A percentile compares a stretch with the other conserved stretches of the same genome.
These are phyloP conservation scores for Petrocephalus microphthalmus DNA, from an alignment of 2,113 vertebrate species.

Conservation along the genomic window DNA sequence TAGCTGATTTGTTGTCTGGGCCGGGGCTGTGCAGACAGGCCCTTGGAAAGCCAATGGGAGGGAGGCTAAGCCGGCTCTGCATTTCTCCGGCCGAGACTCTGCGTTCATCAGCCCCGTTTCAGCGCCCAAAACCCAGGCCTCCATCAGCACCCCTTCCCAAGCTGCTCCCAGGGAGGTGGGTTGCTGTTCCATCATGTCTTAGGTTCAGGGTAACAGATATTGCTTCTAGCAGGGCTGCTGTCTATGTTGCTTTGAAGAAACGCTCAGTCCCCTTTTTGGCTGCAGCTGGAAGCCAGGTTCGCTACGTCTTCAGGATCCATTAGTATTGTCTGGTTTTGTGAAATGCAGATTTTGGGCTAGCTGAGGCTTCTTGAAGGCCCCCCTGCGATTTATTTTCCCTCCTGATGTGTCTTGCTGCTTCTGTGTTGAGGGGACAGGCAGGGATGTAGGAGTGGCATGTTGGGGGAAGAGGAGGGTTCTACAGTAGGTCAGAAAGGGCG, in stretches of 20 bases:
- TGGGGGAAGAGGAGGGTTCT: neutral
- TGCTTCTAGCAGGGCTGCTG: neutral
- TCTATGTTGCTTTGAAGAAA: neutral
- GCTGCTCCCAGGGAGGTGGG: constrained; percentile 90
- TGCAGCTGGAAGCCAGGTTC: neutral
- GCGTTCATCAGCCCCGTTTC: constrained; percentile 93
- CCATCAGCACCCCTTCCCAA: constrained; percentile 74
- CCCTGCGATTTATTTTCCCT: neutral
- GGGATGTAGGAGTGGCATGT: neutral
- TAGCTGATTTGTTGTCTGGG: neutral
- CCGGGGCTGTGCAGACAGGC: constrained; percentile 63
- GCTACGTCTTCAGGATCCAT: too few species aligned
- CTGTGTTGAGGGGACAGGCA: neutral
- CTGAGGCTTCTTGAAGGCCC: neutral
- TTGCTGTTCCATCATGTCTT: neutral
- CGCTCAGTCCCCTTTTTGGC: neutral
- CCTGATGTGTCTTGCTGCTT: neutral
- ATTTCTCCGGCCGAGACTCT: constrained; percentile 85
- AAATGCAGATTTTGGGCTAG: neutral
- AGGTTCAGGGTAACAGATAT: neutral
- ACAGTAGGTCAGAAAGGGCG: neutral
- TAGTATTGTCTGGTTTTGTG: neutral
- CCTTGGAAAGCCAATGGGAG: constrained; percentile 89
- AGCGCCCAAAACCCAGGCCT: constrained; percentile 85
- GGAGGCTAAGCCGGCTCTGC: constrained; percentile 83